Base-by-base conservation (phyloP, 2,797 vertebrate species). In the Hafferia zeledoni region DNA sequence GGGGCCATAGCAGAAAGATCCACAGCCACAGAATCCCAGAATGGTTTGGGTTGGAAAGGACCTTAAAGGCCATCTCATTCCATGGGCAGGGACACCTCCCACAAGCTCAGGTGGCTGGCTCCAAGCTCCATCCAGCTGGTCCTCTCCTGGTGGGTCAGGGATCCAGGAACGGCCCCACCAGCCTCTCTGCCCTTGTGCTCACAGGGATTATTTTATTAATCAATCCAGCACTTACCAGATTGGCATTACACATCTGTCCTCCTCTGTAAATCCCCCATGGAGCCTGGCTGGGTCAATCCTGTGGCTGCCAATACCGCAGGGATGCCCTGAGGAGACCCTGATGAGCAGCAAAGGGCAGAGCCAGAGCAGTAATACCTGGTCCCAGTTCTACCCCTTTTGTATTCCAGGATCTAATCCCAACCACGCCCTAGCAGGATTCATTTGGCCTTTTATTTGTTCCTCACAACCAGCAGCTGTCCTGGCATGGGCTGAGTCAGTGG, bases 241-340 rank as follows among this genome's bases (percentile, higher is more conserved):
- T 27, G 50, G 22, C 17, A 17, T 10, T 10, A 41, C 44, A 31
- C 33, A 28, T 53, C 52, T 30, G 52, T 35, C 39, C 50, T 52
- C 14, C 0, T 0, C 52, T 35, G 52, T 10, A 65, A 65, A 89
- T 17, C 25, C 59, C 19, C 25, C 22, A 0, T 2, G 57, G 17
- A 39, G 17, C n/a, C 52, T 10, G 39, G 14, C 25, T 11, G 52
- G 33, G 65, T 41, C 87, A 35, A 12, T 52, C 52, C 39, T 33
- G 37, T 25, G 17, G 33, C 44, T 46, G 44, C 17, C 65, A 19
- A 4, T 5, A 25, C 20, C 37, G 20, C n/a, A 11, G 55, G 28
- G 64, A 9, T 12, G 10, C 7, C 23, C 7, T 23, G 33, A 31
- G 59, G 23, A 65, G 15, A n/a, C 10, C 27, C 22, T 9, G 35